Evolutionary conservation across 2,888 invertebrate genomes (phyloP).

Genomic region (Spodoptera littoralis): DNA sequence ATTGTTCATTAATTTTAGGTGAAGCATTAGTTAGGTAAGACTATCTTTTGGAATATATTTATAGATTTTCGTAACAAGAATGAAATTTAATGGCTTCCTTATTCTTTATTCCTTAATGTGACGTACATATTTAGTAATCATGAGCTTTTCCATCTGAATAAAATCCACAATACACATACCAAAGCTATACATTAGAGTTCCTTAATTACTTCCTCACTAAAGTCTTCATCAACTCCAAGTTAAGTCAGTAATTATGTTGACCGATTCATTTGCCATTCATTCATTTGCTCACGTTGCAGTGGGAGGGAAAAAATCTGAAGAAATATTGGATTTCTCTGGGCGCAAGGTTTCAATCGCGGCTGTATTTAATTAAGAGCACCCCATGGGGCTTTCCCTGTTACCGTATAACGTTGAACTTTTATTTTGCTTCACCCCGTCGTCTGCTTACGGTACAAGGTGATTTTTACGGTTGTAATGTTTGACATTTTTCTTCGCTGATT

Average conservation of each 20-base stretch:
- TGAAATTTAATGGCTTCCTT: too few species aligned
- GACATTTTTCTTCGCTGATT: too few species aligned
- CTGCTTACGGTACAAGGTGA: constrained; percentile 38
- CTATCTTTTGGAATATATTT: too few species aligned
- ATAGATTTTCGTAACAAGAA: too few species aligned
- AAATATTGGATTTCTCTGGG: constrained; percentile 77
- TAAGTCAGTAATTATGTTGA: constrained; percentile 50
- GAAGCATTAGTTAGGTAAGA: too few species aligned
- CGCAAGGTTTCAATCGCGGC: constrained; percentile 79
- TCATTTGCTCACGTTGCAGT: constrained; percentile 63
- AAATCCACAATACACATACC: neutral
- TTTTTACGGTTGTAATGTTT: constrained; percentile 25
- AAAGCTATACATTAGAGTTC: neutral
- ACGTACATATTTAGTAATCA: too few species aligned
- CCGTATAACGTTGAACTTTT: constrained; percentile 68
- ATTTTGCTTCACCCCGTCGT: constrained; percentile 50
- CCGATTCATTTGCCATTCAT: constrained; percentile 57
- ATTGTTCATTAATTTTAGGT: too few species aligned
- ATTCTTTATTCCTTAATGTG: too few species aligned
- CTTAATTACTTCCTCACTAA: neutral
- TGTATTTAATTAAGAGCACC: constrained; percentile 82
- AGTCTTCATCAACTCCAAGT: constrained; percentile 9
- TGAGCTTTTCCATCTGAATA: too few species aligned
- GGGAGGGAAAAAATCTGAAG: constrained; percentile 68
- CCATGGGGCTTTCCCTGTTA: constrained; percentile 69